A percentile compares a stretch with the other conserved stretches of the same genome.
These are phyloP conservation scores for Choristoneura rosaceana DNA, from an alignment of 2,888 invertebrate genomes.

Conservation along the genomic window DNA sequence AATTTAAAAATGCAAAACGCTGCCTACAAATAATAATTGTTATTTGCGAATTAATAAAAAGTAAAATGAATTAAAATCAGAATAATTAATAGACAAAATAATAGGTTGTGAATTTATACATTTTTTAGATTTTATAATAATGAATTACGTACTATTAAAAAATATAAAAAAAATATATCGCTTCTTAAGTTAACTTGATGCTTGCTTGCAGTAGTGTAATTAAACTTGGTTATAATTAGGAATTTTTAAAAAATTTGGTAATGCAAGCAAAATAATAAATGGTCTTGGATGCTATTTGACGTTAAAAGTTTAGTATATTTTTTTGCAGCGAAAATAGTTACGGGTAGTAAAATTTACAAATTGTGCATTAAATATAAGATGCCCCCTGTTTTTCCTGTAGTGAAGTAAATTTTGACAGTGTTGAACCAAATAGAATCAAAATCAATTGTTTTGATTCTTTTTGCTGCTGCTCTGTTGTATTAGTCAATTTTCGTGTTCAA, in stretches of 20 bases:
- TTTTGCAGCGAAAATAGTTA: too few relatives aligned
- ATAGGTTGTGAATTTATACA: slow-evolving; percentile 86
- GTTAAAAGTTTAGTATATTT: not conserved
- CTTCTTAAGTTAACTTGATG: slow-evolving; percentile 58
- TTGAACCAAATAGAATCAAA: not conserved
- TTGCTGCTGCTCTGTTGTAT: not conserved
- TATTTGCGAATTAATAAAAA: slow-evolving; percentile 55
- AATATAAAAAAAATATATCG: slow-evolving; percentile 54
- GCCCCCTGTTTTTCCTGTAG: not conserved
- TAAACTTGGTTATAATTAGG: slow-evolving; percentile 30
- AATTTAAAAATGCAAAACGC: slow-evolving; percentile 26
- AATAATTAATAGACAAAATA: slow-evolving; percentile 74
- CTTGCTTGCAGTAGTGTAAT: slow-evolving; percentile 61
- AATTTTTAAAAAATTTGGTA: not conserved
- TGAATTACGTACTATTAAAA: slow-evolving; percentile 60
- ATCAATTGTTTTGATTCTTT: not conserved
- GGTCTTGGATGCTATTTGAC: too few relatives aligned
- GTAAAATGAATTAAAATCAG: slow-evolving; percentile 54
- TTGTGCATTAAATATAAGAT: not conserved
- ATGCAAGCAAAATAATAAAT: not conserved
- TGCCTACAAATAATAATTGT: slow-evolving; percentile 44
- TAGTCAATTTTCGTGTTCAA: slow-evolving; percentile 6
- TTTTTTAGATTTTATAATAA: slow-evolving; percentile 83
- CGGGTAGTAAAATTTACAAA: not conserved
- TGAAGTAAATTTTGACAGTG: not conserved